A percentile compares a stretch with the other conserved stretches of the same genome.
These are phyloP conservation scores for Apaloderma vittatum DNA, from an alignment of 2,113 vertebrate species.

Conservation along the genomic window DNA sequence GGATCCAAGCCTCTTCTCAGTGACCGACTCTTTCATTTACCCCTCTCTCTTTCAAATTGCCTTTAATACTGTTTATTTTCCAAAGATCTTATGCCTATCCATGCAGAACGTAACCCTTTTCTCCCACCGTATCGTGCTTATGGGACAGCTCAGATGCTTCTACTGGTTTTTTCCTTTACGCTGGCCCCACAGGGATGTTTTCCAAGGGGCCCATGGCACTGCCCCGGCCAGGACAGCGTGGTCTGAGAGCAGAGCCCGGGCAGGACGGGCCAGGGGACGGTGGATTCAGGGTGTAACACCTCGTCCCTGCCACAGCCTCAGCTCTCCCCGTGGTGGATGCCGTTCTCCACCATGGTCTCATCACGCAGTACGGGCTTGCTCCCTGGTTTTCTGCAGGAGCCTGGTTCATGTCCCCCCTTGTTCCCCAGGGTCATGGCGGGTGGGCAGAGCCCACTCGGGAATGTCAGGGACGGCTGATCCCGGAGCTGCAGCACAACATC, in stretches of 20 bases:
- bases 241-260: not conserved
- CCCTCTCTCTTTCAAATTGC: not conserved
- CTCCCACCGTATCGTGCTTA: fast-evolving
- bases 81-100: not conserved
- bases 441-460: not conserved
- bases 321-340: not conserved
- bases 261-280: not conserved
- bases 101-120: not conserved
- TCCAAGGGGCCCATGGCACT: fast-evolving
- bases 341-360: fast-evolving
- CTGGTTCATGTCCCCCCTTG: not conserved
- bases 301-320: not conserved
- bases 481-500: fast-evolving
- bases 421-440: fast-evolving
- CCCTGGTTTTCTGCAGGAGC: not conserved
- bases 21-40: not conserved
- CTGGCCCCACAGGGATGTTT: not conserved
- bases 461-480: fast-evolving
- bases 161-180: fast-evolving
- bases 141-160: fast-evolving
- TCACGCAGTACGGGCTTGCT: fast-evolving
- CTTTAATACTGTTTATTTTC: not conserved
- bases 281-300: not conserved
- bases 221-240: not conserved
- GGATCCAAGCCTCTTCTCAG: not conserved